A percentile compares a stretch with the other conserved stretches of the same genome.
Conservation (phyloP, 1,140 invertebrate species). For the Bombus superbus region DNA sequence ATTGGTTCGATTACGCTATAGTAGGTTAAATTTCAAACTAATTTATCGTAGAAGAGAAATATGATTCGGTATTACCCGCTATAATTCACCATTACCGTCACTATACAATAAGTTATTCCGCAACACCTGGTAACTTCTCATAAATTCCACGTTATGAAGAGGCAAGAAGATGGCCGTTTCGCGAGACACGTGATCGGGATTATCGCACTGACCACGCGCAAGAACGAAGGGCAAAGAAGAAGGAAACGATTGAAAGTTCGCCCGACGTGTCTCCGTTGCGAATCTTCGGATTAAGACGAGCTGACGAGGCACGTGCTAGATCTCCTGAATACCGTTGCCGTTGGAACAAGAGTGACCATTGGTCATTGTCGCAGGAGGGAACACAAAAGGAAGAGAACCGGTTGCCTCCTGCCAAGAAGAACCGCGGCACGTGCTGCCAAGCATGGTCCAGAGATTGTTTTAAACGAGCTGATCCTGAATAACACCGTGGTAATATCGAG, state of each 20-base stretch:
- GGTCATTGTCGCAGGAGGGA: constrained; percentile 71
- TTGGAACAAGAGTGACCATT: constrained; percentile 70
- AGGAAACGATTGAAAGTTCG: constrained; percentile 53
- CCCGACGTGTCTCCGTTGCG: constrained; percentile 58
- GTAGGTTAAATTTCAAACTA: too few species aligned
- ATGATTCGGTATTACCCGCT: too few species aligned
- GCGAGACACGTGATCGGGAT: constrained; percentile 42
- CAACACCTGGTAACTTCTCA: not conserved
- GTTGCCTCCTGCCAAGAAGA: constrained; percentile 68
- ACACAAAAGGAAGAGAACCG: constrained; percentile 69
- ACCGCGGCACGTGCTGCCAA: constrained; percentile 65
- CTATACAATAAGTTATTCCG: not conserved
- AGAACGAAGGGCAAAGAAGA: constrained; percentile 53
- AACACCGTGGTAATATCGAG: constrained; percentile 43
- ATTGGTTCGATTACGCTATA: too few species aligned
- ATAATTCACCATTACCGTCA: not conserved
- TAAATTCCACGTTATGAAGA: not conserved
- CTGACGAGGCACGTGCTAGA: constrained; percentile 68
- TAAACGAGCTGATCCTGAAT: constrained; percentile 59
- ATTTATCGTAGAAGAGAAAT: too few species aligned
- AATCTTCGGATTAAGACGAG: constrained; percentile 73
- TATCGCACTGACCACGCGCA: constrained; percentile 66
- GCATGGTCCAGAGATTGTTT: constrained; percentile 65
- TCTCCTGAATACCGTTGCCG: constrained; percentile 64
- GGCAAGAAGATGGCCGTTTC: too few species aligned